phyloP scores from a whole-genome alignment of 2,113 vertebrate genomes.

The Procavia capensis region DNA sequence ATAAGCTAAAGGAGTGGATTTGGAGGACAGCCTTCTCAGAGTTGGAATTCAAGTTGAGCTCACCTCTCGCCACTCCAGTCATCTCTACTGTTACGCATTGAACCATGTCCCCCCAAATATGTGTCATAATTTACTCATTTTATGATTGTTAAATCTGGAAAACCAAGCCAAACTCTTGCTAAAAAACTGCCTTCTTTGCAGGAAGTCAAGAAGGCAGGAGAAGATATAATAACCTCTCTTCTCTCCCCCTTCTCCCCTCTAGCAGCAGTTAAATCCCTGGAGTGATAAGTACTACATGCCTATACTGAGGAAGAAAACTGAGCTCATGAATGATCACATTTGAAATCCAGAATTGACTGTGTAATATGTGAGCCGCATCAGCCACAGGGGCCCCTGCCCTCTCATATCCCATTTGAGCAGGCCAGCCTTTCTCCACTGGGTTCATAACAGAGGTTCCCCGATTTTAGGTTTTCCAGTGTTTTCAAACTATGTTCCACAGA shows the following conservation, averaged over 20 bases:
- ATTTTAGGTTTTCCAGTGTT: neutral
- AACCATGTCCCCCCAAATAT: too few species aligned
- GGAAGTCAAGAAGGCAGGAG: neutral
- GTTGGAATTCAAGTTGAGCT: neutral
- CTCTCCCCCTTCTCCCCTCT: neutral
- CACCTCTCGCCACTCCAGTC: neutral
- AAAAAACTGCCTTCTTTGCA: slow-evolving; percentile 69
- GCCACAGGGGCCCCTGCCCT: neutral
- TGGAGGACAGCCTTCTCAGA: neutral
- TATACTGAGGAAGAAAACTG: neutral
- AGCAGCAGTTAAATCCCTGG: neutral
- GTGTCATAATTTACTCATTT: slow-evolving; percentile 59
- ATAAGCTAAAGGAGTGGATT: neutral
- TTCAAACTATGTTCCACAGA: neutral
- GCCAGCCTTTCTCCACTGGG: neutral
- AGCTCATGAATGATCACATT: neutral
- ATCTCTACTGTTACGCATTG: neutral
- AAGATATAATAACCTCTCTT: neutral
- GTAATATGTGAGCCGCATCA: neutral
- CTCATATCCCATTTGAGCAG: neutral
- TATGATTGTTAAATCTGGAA: slow-evolving; percentile 72
- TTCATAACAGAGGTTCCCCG: neutral
- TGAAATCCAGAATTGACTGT: slow-evolving; percentile 13
- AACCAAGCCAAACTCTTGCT: slow-evolving; percentile 75
- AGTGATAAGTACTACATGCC: neutral